These are phyloP conservation scores for Oxytorus armatus DNA, from an alignment of 2,888 invertebrate species.

Conservation along the genomic window DNA sequence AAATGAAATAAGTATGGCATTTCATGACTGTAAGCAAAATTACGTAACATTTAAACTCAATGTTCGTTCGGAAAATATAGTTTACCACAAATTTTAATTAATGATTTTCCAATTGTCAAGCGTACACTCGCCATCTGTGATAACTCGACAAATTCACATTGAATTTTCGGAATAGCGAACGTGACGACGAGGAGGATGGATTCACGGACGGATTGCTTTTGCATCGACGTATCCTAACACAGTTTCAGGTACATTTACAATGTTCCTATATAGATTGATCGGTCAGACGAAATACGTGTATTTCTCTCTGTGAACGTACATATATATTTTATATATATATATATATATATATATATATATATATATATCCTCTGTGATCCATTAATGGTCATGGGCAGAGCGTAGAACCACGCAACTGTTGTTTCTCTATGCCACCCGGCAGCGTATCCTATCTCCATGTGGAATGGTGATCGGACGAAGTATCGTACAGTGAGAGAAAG, in stretches of 20 bases:
- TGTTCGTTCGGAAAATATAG: background rate
- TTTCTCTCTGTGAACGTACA: background rate
- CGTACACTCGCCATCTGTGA: background rate
- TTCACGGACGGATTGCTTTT: conserved; percentile 55
- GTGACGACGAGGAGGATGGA: conserved; percentile 2
- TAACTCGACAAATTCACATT: conserved; percentile 13
- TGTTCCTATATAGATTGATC: conserved; percentile 38
- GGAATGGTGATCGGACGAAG: too few species aligned
- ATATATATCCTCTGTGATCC: conserved; percentile 41
- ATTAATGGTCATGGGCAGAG: conserved; percentile 29
- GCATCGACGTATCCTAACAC: conserved; percentile 32
- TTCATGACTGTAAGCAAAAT: background rate
- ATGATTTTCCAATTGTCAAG: conserved; percentile 9
- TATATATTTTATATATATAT: conserved; percentile 1
- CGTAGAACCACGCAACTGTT: conserved; percentile 9
- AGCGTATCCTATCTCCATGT: conserved; percentile 23
- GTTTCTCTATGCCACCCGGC: conserved; percentile 33
- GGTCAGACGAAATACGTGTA: conserved; percentile 29
- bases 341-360: background rate
- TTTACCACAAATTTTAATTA: background rate
- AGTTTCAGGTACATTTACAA: conserved; percentile 53
- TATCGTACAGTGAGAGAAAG: too few species aligned
- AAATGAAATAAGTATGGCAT: too few species aligned
- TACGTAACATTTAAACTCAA: background rate
- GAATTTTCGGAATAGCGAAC: conserved; percentile 17